Evolutionary conservation across 2,888 invertebrate genomes (phyloP).

Genomic region (Drosophila setosimentum): DNA sequence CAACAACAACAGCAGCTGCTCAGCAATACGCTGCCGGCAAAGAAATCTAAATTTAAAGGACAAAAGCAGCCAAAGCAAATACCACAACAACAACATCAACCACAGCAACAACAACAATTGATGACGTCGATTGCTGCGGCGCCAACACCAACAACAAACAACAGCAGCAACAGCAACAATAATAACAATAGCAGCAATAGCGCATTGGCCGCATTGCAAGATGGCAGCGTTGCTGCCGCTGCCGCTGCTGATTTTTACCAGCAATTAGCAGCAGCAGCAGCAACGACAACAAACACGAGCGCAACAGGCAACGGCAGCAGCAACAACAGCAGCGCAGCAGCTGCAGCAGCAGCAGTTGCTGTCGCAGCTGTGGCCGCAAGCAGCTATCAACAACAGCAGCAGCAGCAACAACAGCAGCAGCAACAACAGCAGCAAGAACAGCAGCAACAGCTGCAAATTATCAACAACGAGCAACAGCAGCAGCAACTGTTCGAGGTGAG

Average conservation of each 20-base stretch:
- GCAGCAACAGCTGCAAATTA: slow-evolving; percentile 70
- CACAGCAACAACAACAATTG: slow-evolving; percentile 48
- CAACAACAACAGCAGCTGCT: slow-evolving; percentile 43
- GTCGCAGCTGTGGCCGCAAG: slow-evolving; percentile 80
- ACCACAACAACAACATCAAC: slow-evolving; percentile 63
- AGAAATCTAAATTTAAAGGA: slow-evolving; percentile 81
- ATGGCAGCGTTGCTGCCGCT: slow-evolving; percentile 75
- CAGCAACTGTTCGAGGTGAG: slow-evolving; percentile 81
- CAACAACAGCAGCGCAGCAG: slow-evolving; percentile 32
- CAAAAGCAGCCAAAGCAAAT: slow-evolving; percentile 83
- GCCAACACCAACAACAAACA: slow-evolving; percentile 47
- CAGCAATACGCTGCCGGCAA: slow-evolving; percentile 80
- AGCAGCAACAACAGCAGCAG: slow-evolving; percentile 72
- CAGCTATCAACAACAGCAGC: slow-evolving; percentile 76
- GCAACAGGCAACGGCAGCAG: slow-evolving; percentile 21
- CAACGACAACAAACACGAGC: slow-evolving; percentile 32
- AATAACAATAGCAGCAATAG: slow-evolving; percentile 53
- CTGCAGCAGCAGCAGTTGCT: slow-evolving; percentile 71
- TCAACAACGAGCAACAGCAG: slow-evolving; percentile 80
- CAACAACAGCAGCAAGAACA: slow-evolving; percentile 64
- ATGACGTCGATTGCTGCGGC: slow-evolving; percentile 74
- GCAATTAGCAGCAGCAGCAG: slow-evolving; percentile 73
- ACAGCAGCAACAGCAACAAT: slow-evolving; percentile 47
- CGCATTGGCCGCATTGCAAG: slow-evolving; percentile 70
- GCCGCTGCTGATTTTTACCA: slow-evolving; percentile 71